Evolutionary conservation across 1,140 invertebrate genomes (phyloP), one percentile per base, ranked within the genome.

Genomic region (Drosophila murphyi): DNA sequence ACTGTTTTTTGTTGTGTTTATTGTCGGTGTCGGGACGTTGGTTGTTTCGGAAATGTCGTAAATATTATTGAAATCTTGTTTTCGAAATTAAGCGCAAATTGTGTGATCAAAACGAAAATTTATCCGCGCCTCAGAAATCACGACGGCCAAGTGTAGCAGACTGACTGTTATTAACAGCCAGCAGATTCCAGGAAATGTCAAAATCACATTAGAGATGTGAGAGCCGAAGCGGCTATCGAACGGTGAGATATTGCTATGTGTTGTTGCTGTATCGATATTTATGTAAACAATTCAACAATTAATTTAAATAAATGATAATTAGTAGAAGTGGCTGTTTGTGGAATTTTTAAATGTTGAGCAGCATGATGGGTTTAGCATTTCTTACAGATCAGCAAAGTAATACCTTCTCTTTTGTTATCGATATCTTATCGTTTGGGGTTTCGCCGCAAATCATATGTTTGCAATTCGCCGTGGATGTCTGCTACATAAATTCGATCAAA

Each of bases 91-190:
- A 64, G 72, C 72, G 72, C 72, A 75, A 69, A 69, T 41, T 32
- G 50, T 55, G 7, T n/a, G 28, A 63, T 12, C 35, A 69, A 57
- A 69, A 50, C 29, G 34, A 57, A 32, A 70, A 52, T 63, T 71
- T 37, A 62, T 70, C 65, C 72, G 72, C 72, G 72, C 72, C 57
- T 62, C 20, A 74, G 43, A 70, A 70, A 70, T 74, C 72, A 74
- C 72, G 72, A 74, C 72, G 72, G 72, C 72, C 72, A 74, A 70
- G 62, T 62, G 51, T 43, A 74, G 57, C 72, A 74, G 72, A 74
- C 71, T 73, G 69, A 64, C 60, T 73, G 56, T 69, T 69, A 60
- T 60, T 68, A 68, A 69, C 63, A 68, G 62, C 31, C 7, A 35
- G 28, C 67, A 41, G 39, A 32, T 63, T 56, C 12, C 51, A 55